These are phyloP conservation scores for Prorops nasuta DNA, from an alignment of 1,140 invertebrate species.

Conservation along the genomic window DNA sequence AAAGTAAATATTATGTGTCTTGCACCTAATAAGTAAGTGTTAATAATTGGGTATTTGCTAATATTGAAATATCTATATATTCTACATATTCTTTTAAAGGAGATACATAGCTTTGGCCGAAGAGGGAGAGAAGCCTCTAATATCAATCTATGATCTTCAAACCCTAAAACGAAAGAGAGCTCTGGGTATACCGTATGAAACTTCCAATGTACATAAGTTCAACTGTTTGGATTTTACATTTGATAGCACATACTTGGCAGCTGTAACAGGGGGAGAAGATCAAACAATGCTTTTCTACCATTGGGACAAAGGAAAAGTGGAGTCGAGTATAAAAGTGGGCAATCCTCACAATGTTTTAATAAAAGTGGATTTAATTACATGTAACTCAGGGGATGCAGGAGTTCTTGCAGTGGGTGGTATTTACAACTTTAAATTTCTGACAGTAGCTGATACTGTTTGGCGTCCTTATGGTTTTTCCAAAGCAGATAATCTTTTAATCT, in stretches of 20 bases:
- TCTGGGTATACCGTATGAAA: constrained; percentile 60
- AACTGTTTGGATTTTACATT: constrained; percentile 73
- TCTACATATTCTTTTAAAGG: constrained; percentile 44
- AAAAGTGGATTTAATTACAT: constrained; percentile 58
- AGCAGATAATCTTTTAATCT: constrained; percentile 71
- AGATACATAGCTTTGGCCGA: constrained; percentile 60
- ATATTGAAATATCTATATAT: constrained; percentile 13
- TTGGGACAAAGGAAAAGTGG: constrained; percentile 81
- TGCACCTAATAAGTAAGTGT: constrained; percentile 65
- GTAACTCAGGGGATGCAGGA: constrained; percentile 76
- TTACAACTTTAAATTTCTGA: constrained; percentile 73
- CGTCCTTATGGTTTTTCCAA: constrained; percentile 81
- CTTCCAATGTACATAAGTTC: constrained; percentile 59
- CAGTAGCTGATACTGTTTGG: constrained; percentile 76
- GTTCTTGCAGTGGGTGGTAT: constrained; percentile 73
- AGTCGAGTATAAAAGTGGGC: constrained; percentile 70
- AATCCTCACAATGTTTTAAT: constrained; percentile 62
- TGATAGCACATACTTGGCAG: constrained; percentile 76
- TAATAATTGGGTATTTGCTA: neutral
- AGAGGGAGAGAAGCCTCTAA: constrained; percentile 58
- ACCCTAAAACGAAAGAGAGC: constrained; percentile 64
- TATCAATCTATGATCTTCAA: constrained; percentile 66
- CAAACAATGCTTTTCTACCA: constrained; percentile 79
- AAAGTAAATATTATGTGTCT: constrained; percentile 61
- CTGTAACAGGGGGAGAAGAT: constrained; percentile 76